These are phyloP conservation scores for Eutolmus rufibarbis DNA, from an alignment of 2,888 invertebrate genomes.

Conservation along the genomic window DNA sequence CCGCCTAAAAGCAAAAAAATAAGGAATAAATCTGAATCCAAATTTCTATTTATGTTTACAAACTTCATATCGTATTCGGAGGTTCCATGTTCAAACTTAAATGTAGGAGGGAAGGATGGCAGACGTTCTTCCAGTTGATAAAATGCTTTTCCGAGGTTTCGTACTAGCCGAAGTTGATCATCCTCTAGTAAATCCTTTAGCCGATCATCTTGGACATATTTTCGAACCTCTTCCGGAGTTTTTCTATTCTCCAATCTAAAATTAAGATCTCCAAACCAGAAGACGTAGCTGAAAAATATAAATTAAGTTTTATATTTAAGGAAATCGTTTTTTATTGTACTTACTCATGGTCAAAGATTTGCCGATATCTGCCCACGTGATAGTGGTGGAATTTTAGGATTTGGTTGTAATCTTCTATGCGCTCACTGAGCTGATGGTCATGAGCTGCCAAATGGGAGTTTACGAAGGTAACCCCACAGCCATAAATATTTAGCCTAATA, in stretches of 20 bases:
- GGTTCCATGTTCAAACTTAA: constrained; percentile 80
- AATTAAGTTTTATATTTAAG: neutral
- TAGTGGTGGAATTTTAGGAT: constrained; percentile 86
- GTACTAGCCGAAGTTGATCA: constrained; percentile 79
- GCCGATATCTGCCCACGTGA: constrained; percentile 76
- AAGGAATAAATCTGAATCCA: neutral
- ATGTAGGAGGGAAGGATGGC: constrained; percentile 85
- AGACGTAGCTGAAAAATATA: constrained; percentile 74
- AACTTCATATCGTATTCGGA: constrained; percentile 82
- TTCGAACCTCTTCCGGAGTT: constrained; percentile 73
- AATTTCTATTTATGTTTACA: constrained; percentile 53
- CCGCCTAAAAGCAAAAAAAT: constrained; percentile 68
- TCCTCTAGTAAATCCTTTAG: constrained; percentile 71
- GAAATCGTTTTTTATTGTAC: constrained; percentile 54
- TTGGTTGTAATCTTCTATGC: constrained; percentile 86
- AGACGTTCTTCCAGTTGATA: constrained; percentile 77
- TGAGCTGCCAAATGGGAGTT: constrained; percentile 92
- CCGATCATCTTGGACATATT: constrained; percentile 71
- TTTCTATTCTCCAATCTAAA: constrained; percentile 76
- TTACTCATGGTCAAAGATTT: constrained; percentile 92
- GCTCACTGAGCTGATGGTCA: constrained; percentile 81
- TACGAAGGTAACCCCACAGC: constrained; percentile 86
- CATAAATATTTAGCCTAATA: constrained; percentile 84
- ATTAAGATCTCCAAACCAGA: constrained; percentile 92
- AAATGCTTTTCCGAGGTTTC: constrained; percentile 81